Evolutionary conservation across 2,797 vertebrate species (phyloP), one percentile per base, ranked within the genome.

Genomic region (Sebastes variabilis): DNA sequence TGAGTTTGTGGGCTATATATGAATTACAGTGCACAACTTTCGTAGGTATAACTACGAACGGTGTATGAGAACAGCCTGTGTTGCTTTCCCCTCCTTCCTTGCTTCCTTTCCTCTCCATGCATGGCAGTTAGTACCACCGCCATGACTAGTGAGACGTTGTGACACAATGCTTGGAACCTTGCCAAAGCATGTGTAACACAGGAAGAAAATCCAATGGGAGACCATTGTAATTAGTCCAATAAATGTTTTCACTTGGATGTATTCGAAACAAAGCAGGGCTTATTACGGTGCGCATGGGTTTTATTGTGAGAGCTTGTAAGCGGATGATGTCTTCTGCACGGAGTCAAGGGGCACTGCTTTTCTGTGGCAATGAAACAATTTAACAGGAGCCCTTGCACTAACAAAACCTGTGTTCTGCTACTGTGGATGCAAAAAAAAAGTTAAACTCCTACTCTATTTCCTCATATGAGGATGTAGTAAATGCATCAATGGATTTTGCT

Each of bases 211-310:
- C 87, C 87, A 93, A 93, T 75, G 84, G 82, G 77, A 94, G 93
- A 88, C 86, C 91, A 84, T 87, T 88, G 92, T 96, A 96, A 96
- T 95, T 95, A 96, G 94, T 94, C 92, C 94, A 95, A 95, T 95
- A 96, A 96, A 96, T 94, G 93, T 95, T 96, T 95, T 94, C 92
- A 88, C 91, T 92, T 92, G 91, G 92, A 92, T 94, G 86, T 94
- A 94, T 94, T 93, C 76, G 95, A 96, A 95, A 95, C 94, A 96
- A 96, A 95, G 93, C 85, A 6, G 90, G 72, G 91, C 92, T 94
- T 95, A 95, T 95, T 94, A 91, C 70, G 20, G 90, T 56, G 62
- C 3, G 82, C 90, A 82, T 78, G 84, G 90, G 83, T 94, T 95
- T 95, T 94, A 96, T 92, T 93, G 94, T 87, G 86, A 84, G 87